Percentiles rank a stretch among this genome's conserved stretches.
These are phyloP conservation scores for Ptychochromis oligacanthus DNA, from an alignment of 2,113 vertebrate species.

Conservation along the genomic window DNA sequence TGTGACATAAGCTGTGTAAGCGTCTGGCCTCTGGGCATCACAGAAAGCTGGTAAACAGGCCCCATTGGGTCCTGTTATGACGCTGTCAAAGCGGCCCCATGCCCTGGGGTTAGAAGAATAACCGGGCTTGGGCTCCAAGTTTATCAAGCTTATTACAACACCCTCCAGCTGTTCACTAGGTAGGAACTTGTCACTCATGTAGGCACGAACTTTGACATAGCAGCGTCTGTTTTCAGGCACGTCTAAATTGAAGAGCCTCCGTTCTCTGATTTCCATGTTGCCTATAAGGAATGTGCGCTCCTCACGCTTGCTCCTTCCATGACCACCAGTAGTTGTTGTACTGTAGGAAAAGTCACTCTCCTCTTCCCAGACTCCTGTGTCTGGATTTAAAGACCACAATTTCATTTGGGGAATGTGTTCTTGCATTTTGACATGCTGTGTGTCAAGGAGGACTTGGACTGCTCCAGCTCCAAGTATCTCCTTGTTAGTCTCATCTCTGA, in stretches of 20 bases:
- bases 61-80: constrained; percentile 91
- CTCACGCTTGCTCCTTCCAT: constrained; percentile 84
- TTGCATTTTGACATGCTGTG: constrained; percentile 87
- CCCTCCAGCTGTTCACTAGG: constrained; percentile 91
- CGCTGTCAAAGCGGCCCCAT: constrained; percentile 98
- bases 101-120: constrained; percentile 90
- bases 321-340: constrained; percentile 30
- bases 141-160: constrained; percentile 90
- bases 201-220: constrained; percentile 95
- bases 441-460: constrained; percentile 87
- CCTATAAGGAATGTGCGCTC: constrained; percentile 94
- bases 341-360: constrained; percentile 83
- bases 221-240: constrained; percentile 96
- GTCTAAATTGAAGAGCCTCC: constrained; percentile 94
- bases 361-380: constrained; percentile 94
- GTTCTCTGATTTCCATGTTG: constrained; percentile 92
- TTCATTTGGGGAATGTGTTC: constrained; percentile 91
- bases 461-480: constrained; percentile 83
- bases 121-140: constrained; percentile 91
- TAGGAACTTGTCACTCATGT: constrained; percentile 92
- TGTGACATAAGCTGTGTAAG: constrained; percentile 91
- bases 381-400: constrained; percentile 92
- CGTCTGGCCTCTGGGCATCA: constrained; percentile 83
- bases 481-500: constrained; percentile 82
- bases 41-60: constrained; percentile 97